Conservation (phyloP, 2,888 invertebrate species). For the Luperina nickerlii region DNA sequence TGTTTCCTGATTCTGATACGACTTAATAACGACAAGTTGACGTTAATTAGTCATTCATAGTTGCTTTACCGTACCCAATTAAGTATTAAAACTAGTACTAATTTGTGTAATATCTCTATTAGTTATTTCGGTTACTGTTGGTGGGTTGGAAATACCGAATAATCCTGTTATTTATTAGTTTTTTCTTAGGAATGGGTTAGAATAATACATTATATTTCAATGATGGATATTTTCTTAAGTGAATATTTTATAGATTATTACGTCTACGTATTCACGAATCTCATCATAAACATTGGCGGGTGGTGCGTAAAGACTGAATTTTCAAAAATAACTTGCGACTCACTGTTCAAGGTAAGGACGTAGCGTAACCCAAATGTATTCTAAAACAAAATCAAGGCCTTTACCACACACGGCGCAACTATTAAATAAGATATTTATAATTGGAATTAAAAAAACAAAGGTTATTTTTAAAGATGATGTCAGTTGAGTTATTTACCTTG, state of each 20-base stretch:
- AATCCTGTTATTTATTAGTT: neutral
- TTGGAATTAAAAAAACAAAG: conserved; percentile 21
- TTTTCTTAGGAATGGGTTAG: neutral
- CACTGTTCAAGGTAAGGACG: conserved; percentile 87
- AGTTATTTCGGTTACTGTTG: neutral
- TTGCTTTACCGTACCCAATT: conserved; percentile 1
- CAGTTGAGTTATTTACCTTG: conserved; percentile 57
- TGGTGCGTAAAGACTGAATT: conserved; percentile 76
- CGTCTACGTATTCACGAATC: conserved; percentile 61
- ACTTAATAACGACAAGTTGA: neutral
- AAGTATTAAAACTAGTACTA: conserved; percentile 13
- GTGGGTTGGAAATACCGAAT: conserved; percentile 5
- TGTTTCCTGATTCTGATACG: neutral
- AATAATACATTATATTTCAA: neutral
- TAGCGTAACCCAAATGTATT: conserved; percentile 83
- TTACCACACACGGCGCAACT: conserved; percentile 52
- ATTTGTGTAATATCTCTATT: neutral
- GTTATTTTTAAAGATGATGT: conserved; percentile 41
- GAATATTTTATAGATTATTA: conserved; percentile 12
- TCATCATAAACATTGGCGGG: conserved; percentile 70
- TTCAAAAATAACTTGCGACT: conserved; percentile 86
- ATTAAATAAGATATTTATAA: conserved; percentile 52
- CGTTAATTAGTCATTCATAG: conserved; percentile 29
- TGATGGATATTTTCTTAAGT: neutral
- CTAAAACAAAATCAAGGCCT: conserved; percentile 86